Evolutionary conservation across 2,888 invertebrate species (phyloP).

Genomic region (Pseudanteris insignis): DNA sequence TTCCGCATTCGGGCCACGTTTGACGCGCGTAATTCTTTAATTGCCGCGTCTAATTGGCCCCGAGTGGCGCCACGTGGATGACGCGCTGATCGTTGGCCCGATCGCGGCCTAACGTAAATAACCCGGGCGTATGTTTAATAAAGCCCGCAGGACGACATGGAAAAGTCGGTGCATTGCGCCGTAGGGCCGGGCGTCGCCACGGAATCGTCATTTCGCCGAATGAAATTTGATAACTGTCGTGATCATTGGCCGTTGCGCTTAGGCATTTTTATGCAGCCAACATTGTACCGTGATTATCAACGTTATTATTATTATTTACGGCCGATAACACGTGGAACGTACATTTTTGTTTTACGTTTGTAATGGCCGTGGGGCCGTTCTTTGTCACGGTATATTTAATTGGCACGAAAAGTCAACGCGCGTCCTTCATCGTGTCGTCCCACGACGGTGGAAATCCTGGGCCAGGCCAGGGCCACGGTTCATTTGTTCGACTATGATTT

Average conservation of each 20-base stretch:
- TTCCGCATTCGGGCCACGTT: too few species aligned
- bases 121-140: slow-evolving; percentile 36
- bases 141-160: slow-evolving; percentile 26
- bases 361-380: too few species aligned
- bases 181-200: slow-evolving; percentile 22
- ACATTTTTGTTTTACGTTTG: background rate
- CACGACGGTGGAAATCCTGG: too few species aligned
- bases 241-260: too few species aligned
- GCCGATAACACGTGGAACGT: background rate
- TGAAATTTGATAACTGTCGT: slow-evolving; percentile 39
- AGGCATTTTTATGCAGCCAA: too few species aligned
- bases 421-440: too few species aligned
- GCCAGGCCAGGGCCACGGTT: too few species aligned
- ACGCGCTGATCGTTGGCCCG: slow-evolving; percentile 43
- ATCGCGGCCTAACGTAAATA: slow-evolving; percentile 40
- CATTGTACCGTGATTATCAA: too few species aligned
- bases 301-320: background rate
- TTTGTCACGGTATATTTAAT: too few species aligned
- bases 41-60: slow-evolving; percentile 63
- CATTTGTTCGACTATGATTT: too few species aligned
- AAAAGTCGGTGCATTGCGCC: slow-evolving; percentile 23
- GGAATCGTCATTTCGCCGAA: slow-evolving; percentile 25
- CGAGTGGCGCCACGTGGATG: slow-evolving; percentile 63
- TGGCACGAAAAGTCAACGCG: too few species aligned
- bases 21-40: slow-evolving; percentile 61